Percentiles rank a stretch among this genome's conserved stretches.
Conservation (phyloP, 2,888 invertebrate species). For the Eupithecia inturbata region DNA sequence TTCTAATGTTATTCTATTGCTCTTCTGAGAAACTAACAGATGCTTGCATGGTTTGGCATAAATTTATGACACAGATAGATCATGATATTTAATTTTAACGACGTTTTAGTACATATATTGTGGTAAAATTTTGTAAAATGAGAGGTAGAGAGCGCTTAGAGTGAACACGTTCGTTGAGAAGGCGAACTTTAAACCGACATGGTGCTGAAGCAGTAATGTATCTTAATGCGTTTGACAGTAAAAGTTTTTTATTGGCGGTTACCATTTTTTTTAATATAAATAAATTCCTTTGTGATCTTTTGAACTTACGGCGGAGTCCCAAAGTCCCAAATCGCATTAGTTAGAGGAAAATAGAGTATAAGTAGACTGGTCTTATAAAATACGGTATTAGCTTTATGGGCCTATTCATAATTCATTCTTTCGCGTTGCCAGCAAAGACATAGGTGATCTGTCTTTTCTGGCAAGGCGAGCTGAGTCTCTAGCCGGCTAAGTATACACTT, state of each 20-base stretch:
- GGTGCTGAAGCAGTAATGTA: neutral
- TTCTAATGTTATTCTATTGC: neutral
- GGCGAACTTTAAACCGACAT: neutral
- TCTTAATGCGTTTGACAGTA: neutral
- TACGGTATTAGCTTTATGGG: neutral
- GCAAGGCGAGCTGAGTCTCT: neutral
- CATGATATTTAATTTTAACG: neutral
- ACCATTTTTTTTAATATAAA: neutral
- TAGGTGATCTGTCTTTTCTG: neutral
- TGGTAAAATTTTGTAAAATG: neutral
- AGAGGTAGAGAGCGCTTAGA: neutral
- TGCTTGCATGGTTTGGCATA: neutral
- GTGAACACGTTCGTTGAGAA: neutral
- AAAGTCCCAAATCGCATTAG: neutral
- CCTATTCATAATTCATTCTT: neutral
- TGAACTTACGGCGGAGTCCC: neutral
- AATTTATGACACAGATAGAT: neutral
- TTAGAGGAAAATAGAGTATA: neutral
- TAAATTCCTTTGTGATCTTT: neutral
- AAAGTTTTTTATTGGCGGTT: neutral
- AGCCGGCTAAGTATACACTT: no score
- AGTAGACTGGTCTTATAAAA: neutral
- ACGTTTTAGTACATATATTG: neutral
- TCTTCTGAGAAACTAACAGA: neutral
- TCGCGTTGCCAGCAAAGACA: no score